Conservation (phyloP, 2,113 vertebrate genomes). For the human region GRCh38 chr1:157217001-157217500, state of each 20-base stretch:
- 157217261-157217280: neutral
- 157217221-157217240: neutral
- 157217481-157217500: neutral
- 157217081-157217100: neutral
- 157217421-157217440: neutral
- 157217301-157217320: neutral
- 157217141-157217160: neutral
- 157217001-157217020: too few species aligned
- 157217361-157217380: neutral
- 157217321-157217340: neutral
- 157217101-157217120: neutral
- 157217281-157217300: neutral
- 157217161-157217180: neutral
- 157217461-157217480: neutral
- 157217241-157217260: neutral
- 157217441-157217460: neutral
- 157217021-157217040: too few species aligned
- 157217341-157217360: neutral
- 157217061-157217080: neutral
- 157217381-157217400: neutral
- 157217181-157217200: neutral
- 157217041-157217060: too few species aligned
- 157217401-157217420: neutral
- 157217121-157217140: neutral
- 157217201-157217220: neutral